Evolutionary conservation across 2,113 vertebrate genomes (phyloP), one percentile per base, ranked within the genome.

Genomic region (Morphnarchus princeps): DNA sequence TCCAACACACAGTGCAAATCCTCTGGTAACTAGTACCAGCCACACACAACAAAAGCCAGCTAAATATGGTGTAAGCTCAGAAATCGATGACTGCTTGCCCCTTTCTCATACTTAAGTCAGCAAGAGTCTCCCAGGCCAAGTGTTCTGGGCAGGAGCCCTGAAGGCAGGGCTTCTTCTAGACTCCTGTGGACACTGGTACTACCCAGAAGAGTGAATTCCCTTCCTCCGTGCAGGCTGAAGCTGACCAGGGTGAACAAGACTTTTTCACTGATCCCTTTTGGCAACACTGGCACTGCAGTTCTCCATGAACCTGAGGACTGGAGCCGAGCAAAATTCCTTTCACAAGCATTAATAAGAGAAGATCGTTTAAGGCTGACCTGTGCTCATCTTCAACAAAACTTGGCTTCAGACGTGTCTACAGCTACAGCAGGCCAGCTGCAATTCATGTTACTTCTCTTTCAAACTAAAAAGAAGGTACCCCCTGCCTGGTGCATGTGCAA

Each of bases 1-100:
- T 96, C 96, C 93, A 95, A 32, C 78, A 82, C 91, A 79, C 84
- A 87, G 95, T 94, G 96, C 97, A 94, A 96, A 96, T 95, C 96
- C 90, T 92, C 85, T 89, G 79, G 90, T 96, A 96, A 97, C 90
- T 94, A 66, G 79, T 93, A 96, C 93, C 96, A 96, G 96, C 79
- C 72, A 88, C 93, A 79, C 63, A 40, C 67, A 95, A 90, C 90
- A 96, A 92, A 93, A 97, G 90, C 82, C 85, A 70, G 92, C 67
- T 88, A 54, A 83, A 74, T 93, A 85, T 82, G 82, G 84, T 90
- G 42, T 83, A 55, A 89, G 82, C 93, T 94, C 4, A 2, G 74
- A 90, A 92, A 88, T 73, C 13, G 0, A 90, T 45, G 78, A 79
- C 82, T 93, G 88, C 79, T 86, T 83, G 88, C 74, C 79, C 82